These are phyloP conservation scores for Priocnemis perturbator DNA, from an alignment of 2,888 invertebrate genomes.

Conservation along the genomic window DNA sequence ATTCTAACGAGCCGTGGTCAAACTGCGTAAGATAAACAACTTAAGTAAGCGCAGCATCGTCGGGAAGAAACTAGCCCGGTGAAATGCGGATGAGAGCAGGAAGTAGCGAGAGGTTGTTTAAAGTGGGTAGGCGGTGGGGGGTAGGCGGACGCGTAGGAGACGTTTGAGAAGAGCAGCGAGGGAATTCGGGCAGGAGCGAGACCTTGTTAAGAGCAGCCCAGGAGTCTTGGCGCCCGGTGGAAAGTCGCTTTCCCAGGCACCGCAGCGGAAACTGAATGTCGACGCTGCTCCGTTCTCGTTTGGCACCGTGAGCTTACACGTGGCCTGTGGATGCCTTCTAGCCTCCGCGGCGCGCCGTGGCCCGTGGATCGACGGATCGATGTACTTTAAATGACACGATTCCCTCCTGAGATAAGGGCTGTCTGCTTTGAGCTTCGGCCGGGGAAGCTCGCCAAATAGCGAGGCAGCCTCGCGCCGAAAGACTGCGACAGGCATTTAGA, in stretches of 20 bases:
- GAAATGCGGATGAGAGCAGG: conserved; percentile 3
- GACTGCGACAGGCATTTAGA: conserved; percentile 46
- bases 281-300: neutral
- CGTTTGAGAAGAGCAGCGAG: neutral
- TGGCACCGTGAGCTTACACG: neutral
- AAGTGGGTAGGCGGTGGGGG: neutral
- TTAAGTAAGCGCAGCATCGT: neutral
- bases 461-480: conserved; percentile 34
- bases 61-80: neutral
- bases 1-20: neutral
- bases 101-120: neutral
- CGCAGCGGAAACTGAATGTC: neutral
- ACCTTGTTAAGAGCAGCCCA: conserved; percentile 4
- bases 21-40: neutral
- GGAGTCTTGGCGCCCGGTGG: neutral
- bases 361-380: conserved; percentile 25
- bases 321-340: neutral
- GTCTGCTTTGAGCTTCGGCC: conserved; percentile 43
- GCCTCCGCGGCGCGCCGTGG: too few relatives aligned
- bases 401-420: conserved; percentile 43
- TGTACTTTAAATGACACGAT: conserved; percentile 47
- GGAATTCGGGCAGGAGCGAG: neutral
- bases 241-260: neutral
- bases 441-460: conserved; percentile 45
- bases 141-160: neutral